Evolutionary conservation across 2,113 vertebrate genomes (phyloP).

Genomic region (Esox niger): DNA sequence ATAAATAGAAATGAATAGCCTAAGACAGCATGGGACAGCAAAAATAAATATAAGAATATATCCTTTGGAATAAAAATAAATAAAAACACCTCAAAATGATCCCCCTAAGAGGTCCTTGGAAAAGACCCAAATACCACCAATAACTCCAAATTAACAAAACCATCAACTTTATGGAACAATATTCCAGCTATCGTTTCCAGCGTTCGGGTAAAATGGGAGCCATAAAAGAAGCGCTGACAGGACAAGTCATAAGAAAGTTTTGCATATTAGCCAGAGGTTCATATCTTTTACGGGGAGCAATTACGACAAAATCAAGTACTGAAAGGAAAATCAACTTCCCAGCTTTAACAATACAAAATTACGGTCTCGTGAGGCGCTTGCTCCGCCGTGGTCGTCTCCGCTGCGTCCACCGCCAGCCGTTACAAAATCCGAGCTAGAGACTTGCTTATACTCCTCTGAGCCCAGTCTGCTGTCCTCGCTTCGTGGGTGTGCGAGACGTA

Average conservation of each 20-base stretch:
- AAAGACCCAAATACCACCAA: not conserved
- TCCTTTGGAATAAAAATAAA: not conserved
- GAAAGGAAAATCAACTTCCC: slow-evolving; percentile 22
- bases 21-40: not conserved
- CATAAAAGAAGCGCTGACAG: slow-evolving; percentile 4
- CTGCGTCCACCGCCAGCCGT: not conserved
- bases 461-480: slow-evolving; percentile 21
- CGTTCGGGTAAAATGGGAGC: slow-evolving; percentile 15
- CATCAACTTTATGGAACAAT: slow-evolving; percentile 6
- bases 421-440: slow-evolving; percentile 23
- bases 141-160: not conserved
- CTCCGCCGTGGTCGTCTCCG: not conserved
- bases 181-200: slow-evolving; percentile 32
- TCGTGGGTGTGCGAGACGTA: slow-evolving; percentile 60
- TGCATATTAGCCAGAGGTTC: slow-evolving; percentile 37
- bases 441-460: slow-evolving; percentile 9
- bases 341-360: not conserved
- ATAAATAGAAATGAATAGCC: not conserved
- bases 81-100: too few relatives aligned
- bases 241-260: slow-evolving; percentile 65
- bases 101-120: not conserved
- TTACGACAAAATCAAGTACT: not conserved
- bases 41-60: not conserved
- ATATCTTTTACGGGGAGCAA: not conserved
- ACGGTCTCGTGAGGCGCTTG: not conserved